phyloP scores from a whole-genome alignment of 2,113 vertebrate species.

The Cepphus grylle region DNA sequence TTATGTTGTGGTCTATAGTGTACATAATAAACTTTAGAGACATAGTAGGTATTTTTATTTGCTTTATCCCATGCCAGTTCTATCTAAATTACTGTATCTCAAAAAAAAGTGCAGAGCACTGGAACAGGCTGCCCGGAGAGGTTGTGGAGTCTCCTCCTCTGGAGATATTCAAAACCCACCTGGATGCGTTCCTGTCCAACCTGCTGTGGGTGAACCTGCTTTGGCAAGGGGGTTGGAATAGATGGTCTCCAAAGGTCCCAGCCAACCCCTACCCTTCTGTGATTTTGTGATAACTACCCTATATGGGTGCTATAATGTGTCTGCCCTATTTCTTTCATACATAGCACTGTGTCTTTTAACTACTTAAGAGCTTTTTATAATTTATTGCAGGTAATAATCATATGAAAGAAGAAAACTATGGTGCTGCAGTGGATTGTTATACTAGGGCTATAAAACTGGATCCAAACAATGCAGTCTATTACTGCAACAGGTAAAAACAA shows the following conservation, averaged over 20 bases:
- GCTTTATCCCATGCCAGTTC: background rate
- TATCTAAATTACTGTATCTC: background rate
- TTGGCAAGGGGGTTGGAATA: background rate
- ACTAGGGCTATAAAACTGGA: constrained; percentile 92
- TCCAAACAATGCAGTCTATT: constrained; percentile 94
- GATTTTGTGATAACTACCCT: background rate
- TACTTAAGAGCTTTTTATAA: background rate
- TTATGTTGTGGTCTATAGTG: background rate
- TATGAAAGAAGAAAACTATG: constrained; percentile 97
- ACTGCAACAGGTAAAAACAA: constrained; percentile 89
- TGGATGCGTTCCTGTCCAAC: background rate
- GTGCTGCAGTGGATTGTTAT: constrained; percentile 91
- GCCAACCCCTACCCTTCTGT: background rate
- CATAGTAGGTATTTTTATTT: background rate
- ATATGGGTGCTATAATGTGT: background rate
- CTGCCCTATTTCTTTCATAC: background rate
- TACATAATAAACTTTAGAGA: background rate
- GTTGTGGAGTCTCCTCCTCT: background rate
- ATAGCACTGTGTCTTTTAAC: background rate
- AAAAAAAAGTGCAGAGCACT: background rate
- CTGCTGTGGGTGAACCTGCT: background rate
- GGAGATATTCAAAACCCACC: background rate
- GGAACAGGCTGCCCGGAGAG: background rate
- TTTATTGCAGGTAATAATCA: constrained; percentile 89
- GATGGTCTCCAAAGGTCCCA: background rate